phyloP scores from a whole-genome alignment of 37 sponge, comb jelly and placozoan genomes.

The Hormiphora californensis region DNA sequence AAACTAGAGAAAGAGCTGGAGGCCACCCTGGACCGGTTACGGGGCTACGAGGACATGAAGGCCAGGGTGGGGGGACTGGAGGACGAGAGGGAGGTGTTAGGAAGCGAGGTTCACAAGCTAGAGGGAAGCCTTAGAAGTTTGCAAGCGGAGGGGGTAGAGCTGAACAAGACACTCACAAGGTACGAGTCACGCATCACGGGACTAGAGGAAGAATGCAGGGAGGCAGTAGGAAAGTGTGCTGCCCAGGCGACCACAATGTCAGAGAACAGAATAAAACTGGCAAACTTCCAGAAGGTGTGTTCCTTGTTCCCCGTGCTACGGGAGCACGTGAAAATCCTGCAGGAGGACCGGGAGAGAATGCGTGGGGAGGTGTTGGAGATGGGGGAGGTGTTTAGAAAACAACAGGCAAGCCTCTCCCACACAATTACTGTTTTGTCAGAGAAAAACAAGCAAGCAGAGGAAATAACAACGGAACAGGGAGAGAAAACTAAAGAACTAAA shows the following conservation, averaged over 20 bases:
- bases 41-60: slow-evolving; percentile 8
- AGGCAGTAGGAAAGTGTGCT: background rate
- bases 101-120: background rate
- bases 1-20: slow-evolving; percentile 58
- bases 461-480: background rate
- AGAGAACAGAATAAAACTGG: background rate
- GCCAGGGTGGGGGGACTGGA: background rate
- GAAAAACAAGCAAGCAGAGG: background rate
- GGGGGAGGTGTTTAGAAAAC: background rate
- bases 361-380: background rate
- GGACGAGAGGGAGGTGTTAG: background rate
- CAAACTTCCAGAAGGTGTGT: background rate
- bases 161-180: background rate
- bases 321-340: background rate
- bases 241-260: background rate
- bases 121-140: background rate
- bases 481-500: background rate
- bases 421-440: background rate
- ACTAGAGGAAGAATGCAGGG: background rate
- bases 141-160: background rate
- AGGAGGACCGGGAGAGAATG: background rate
- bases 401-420: background rate
- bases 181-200: background rate
- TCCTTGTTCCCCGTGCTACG: background rate
- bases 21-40: slow-evolving; percentile 17